Percentiles rank a stretch among this genome's conserved stretches.
Evolutionary conservation across 2,113 vertebrate genomes (phyloP).

Genomic region (Callaeas wilsoni): DNA sequence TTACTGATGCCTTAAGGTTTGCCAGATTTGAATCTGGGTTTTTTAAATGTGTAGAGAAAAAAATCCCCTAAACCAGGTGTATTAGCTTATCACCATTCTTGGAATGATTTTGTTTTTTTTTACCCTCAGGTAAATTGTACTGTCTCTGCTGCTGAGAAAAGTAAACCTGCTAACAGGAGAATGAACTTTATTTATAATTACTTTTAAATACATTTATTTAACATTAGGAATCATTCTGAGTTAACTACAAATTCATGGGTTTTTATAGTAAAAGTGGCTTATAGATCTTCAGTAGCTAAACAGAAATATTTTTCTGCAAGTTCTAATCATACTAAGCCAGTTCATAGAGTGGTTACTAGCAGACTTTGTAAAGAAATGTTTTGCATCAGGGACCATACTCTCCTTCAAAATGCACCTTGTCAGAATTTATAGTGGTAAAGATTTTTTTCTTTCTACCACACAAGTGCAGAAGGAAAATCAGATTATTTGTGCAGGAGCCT

Average conservation of each 20-base stretch:
- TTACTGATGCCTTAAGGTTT: not conserved
- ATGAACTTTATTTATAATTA: not conserved
- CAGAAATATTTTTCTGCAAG: not conserved
- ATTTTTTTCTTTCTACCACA: not conserved
- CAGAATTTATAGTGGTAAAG: not conserved
- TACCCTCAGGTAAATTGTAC: not conserved
- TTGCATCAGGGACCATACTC: not conserved
- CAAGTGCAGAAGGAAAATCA: not conserved
- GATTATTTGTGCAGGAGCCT: not conserved
- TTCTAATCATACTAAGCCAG: not conserved
- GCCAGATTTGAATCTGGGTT: not conserved
- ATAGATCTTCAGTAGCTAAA: not conserved
- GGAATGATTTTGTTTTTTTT: not conserved
- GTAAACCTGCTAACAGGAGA: not conserved
- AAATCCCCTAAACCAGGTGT: not conserved
- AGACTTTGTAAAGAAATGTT: not conserved
- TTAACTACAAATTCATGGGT: not conserved
- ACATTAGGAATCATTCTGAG: not conserved
- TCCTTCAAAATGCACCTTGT: not conserved
- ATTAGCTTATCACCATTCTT: not conserved
- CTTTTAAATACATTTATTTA: not conserved
- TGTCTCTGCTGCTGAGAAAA: not conserved
- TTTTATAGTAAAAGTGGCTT: not conserved
- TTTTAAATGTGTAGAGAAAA: not conserved
- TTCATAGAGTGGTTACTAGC: not conserved